phyloP scores from a whole-genome alignment of 2,113 vertebrate species.

The Malurus cyaneus region DNA sequence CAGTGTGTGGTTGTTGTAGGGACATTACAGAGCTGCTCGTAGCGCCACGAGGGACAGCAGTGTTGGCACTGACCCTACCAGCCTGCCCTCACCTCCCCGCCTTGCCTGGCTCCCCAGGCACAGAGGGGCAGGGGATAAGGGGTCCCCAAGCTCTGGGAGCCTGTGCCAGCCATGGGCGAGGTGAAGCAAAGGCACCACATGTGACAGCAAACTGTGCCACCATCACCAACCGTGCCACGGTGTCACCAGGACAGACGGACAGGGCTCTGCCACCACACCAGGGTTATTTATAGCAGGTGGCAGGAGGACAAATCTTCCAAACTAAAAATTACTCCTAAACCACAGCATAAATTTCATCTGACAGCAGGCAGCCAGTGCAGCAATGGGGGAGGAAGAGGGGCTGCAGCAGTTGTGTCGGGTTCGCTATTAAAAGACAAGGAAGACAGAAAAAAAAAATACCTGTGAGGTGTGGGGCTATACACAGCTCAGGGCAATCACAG shows the following conservation, averaged over 20 bases:
- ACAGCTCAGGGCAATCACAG: background rate
- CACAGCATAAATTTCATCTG: conserved; percentile 57
- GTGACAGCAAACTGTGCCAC: background rate
- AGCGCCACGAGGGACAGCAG: background rate
- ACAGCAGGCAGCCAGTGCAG: background rate
- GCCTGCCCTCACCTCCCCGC: background rate
- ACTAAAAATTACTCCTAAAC: conserved; percentile 58
- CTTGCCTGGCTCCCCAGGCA: background rate
- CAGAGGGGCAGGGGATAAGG: rapidly evolving
- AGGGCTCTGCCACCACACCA: rapidly evolving
- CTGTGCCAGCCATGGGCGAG: background rate
- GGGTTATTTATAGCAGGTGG: conserved; percentile 13
- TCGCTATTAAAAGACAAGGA: conserved; percentile 28
- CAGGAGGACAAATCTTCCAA: conserved; percentile 38
- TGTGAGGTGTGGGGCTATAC: background rate
- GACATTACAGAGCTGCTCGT: background rate
- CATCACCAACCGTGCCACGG: rapidly evolving
- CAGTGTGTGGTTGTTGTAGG: background rate
- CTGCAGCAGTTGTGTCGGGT: background rate
- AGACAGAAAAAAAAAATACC: background rate
- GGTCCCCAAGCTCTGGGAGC: background rate
- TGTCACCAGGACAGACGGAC: background rate
- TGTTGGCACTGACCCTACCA: background rate
- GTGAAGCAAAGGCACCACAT: no score
- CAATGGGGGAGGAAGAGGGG: background rate